Evolutionary conservation across 2,888 invertebrate genomes (phyloP).

Genomic region (Nipponacmea schrenckii): DNA sequence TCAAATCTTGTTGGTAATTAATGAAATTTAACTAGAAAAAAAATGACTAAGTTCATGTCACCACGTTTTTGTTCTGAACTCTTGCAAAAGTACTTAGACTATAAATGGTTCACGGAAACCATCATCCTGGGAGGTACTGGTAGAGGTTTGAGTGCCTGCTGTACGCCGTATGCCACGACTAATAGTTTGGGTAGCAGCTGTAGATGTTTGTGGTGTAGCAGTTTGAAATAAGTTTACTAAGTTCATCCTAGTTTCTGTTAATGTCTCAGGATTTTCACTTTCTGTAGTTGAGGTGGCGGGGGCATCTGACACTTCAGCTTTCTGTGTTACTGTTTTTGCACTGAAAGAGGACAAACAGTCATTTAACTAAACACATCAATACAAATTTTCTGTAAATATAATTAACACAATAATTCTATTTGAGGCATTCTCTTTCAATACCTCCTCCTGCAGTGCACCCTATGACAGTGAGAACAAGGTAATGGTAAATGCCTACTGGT

Average conservation of each 20-base stretch:
- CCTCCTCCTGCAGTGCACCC: too few species aligned
- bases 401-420: too few species aligned
- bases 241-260: constrained; percentile 12
- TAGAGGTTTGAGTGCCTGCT: constrained; percentile 53
- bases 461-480: too few species aligned
- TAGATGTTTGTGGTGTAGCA: constrained; percentile 32
- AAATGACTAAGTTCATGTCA: too few species aligned
- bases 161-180: constrained; percentile 44
- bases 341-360: constrained; percentile 11
- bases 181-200: constrained; percentile 54
- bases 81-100: too few species aligned
- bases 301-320: constrained; percentile 18
- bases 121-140: neutral
- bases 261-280: neutral
- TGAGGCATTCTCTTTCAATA: too few species aligned
- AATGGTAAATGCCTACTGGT: too few species aligned
- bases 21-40: too few species aligned
- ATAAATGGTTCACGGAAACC: too few species aligned
- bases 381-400: neutral
- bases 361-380: neutral
- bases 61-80: too few species aligned
- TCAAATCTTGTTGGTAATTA: too few species aligned
- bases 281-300: constrained; percentile 11
- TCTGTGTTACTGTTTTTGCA: constrained; percentile 17
- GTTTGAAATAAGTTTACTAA: constrained; percentile 22